Base-by-base conservation (phyloP, 2,113 vertebrate species). In the Pachycephala philippinensis region DNA sequence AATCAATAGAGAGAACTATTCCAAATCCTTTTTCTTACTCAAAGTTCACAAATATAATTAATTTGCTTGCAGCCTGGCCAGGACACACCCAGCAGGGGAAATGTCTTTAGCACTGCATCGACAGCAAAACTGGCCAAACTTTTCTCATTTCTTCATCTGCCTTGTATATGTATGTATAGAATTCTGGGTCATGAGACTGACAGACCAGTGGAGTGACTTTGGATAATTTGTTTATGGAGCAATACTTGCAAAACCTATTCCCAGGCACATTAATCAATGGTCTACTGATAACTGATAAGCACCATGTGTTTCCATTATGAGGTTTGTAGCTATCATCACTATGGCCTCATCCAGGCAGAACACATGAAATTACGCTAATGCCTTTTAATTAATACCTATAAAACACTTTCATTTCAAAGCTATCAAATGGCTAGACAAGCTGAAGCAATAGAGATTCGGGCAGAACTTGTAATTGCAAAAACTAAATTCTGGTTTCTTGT, bases 161-260 rank as follows among this genome's bases (percentile, higher is more conserved):
- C 50, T 65, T 1, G 0, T n/a, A 9, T 19, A 53, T 24, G 15
- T n/a, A 42, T 20, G 11, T 15, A 63, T 1, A 60, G 60, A 71
- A 87, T 89, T 96, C 86, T 94, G 80, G 77, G 90, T 90, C 90
- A 88, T 53, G 65, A 82, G 69, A 93, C n/a, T 79, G 87, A 87
- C 40, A 33, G 86, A 96, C 90, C 61, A 90, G 95, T 81, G 71
- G 83, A 89, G 92, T 84, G 60, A 96, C 93, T 96, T 28, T 23
- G 50, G 90, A 65, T 80, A 49, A 92, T 26, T 24, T 91, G 66
- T 31, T 86, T 90, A 64, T 80, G 90, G 70, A 81, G 86, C 26
- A 90, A 93, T 42, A 90, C 37, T 87, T 89, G 74, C 91, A 79
- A 82, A 71, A 76, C 54, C 26, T 87, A 72, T 82, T 97, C 86